Evolutionary conservation across 2,113 vertebrate genomes (phyloP), one percentile per base, ranked within the genome.

Genomic region (Onychorhynchus coronatus): DNA sequence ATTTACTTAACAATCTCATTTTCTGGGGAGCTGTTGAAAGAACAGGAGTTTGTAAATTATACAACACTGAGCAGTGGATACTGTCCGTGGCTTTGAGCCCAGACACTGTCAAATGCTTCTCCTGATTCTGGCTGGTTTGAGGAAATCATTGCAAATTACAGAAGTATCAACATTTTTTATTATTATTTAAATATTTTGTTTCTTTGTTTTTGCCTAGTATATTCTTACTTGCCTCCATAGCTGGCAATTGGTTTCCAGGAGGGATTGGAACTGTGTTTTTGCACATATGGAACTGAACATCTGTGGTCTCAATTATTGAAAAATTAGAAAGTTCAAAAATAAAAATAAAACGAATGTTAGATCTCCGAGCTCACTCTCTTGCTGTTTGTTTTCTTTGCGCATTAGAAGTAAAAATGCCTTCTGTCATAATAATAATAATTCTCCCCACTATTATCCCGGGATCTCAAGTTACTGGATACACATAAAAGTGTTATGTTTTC

Each of bases 11-110:
- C 95, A 97, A 95, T 91, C 97, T 97, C 76, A 82, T 97, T 98
- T 94, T 96, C 95, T 94, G 94, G 97, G 95, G 80, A 98, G 95
- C 85, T 98, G 97, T 93, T 97, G 97, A 98, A 98, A 98, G 98
- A 97, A 97, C 87, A 96, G 95, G 98, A 98, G 97, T 98, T 98
- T 97, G 97, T 98, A 97, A 97, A 97, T 98, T 98, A 97, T 97
- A 97, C 96, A 97, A 87, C 81, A 84, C 94, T 96, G 87, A 97
- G 93, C 95, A 91, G 95, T 97, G 89, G 85, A 97, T 97, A 90
- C 96, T 95, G 83, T 97, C 94, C 80, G 79, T 98, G 97, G 97
- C 98, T 97, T 93, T 91, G 84, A 95, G 97, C 97, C 97, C 97
- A 97, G 97, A 96, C 91, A 28, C 92, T 98, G 98, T 98, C 98